Evolutionary conservation across 1,140 invertebrate species (phyloP).

Genomic region (Pogonomyrmex barbatus): DNA sequence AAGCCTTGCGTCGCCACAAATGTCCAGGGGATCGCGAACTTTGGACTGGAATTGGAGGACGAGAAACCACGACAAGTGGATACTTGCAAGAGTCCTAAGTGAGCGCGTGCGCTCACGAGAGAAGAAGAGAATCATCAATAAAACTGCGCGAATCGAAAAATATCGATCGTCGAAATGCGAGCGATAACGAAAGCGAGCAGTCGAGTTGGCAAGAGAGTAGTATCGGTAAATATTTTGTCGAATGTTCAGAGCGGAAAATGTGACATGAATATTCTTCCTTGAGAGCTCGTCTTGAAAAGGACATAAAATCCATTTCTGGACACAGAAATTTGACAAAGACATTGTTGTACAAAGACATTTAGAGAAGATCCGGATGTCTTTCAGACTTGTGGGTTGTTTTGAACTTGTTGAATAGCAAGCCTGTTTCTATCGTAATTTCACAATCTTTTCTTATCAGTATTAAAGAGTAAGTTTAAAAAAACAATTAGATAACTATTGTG

Average conservation of each 20-base stretch:
- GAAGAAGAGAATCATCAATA: background rate
- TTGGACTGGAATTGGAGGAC: conserved; percentile 82
- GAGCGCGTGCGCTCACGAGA: background rate
- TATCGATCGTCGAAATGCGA: background rate
- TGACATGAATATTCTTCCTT: background rate
- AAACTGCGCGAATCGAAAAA: too few species aligned
- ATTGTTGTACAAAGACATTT: background rate
- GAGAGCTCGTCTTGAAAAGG: background rate
- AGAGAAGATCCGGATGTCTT: background rate
- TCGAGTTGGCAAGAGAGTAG: background rate
- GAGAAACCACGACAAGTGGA: conserved; percentile 74
- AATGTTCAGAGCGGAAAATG: background rate
- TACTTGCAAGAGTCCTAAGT: conserved; percentile 62
- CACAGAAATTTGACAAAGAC: conserved; percentile 1
- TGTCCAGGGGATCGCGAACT: conserved; percentile 82
- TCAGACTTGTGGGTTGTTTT: background rate
- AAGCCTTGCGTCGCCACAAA: conserved; percentile 68
- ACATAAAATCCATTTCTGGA: background rate
- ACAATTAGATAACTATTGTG: background rate
- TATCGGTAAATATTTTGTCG: background rate
- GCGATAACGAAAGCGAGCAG: background rate
- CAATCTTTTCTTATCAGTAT: background rate
- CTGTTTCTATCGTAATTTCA: background rate
- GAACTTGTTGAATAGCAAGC: background rate
- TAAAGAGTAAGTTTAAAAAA: background rate